Percentiles rank a stretch among this genome's conserved stretches.
Conservation (phyloP, 2,888 invertebrate genomes). For the Neocrepidodera transversa region DNA sequence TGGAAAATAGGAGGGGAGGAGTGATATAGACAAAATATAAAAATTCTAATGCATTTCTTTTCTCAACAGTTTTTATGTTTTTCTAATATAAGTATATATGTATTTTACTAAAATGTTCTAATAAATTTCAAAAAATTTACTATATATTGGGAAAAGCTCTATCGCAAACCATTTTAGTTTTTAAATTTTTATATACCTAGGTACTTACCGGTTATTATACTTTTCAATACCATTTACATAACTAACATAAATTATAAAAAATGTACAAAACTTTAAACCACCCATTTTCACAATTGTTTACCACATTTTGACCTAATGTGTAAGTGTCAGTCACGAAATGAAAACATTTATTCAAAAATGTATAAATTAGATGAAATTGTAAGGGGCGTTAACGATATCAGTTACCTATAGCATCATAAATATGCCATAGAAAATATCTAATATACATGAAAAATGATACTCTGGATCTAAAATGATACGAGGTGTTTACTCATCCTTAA, state of each 20-base stretch:
- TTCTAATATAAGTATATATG: no score
- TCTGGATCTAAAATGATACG: background rate
- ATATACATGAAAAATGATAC: background rate
- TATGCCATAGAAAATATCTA: background rate
- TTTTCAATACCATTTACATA: constrained; percentile 19
- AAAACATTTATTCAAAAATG: constrained; percentile 8
- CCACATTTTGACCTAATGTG: constrained; percentile 14
- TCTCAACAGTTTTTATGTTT: no score
- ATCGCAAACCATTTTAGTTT: no score
- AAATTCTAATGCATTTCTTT: no score
- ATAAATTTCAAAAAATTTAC: no score
- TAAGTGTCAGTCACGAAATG: constrained; percentile 9
- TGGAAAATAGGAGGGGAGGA: no score
- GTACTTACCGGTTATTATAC: constrained; percentile 21
- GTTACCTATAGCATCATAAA: constrained; percentile 10
- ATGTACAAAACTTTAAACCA: constrained; percentile 9
- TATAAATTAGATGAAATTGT: constrained; percentile 17
- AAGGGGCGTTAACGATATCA: constrained; percentile 24
- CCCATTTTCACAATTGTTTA: constrained; percentile 23
- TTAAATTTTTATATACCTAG: no score
- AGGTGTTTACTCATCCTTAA: no score
- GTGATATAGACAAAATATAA: no score
- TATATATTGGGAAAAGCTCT: no score
- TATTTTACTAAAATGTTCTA: no score
- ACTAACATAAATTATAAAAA: constrained; percentile 17